These are phyloP conservation scores for Liodrosophila aerea DNA, from an alignment of 2,888 invertebrate species.

Conservation along the genomic window DNA sequence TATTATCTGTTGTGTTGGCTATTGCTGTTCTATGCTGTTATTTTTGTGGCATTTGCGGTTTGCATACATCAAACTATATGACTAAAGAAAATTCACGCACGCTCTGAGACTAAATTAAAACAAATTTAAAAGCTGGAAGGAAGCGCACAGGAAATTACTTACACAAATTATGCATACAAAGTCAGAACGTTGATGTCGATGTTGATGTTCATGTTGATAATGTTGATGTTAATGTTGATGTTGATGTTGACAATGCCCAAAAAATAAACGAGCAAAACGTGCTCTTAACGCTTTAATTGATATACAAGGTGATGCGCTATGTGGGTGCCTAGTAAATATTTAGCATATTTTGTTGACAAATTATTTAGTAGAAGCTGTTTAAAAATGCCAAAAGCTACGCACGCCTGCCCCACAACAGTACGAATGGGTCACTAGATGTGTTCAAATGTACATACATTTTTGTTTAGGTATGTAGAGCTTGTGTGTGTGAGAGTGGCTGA, in stretches of 20 bases:
- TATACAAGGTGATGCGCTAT: constrained; percentile 42
- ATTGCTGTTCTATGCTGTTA: constrained; percentile 30
- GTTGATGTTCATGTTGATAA: constrained; percentile 27
- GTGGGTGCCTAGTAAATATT: constrained; percentile 30
- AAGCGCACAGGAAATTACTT: constrained; percentile 50
- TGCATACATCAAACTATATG: constrained; percentile 23
- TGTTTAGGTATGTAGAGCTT: constrained; percentile 8
- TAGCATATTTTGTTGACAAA: constrained; percentile 50
- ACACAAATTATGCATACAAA: constrained; percentile 23
- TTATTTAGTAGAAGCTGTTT: constrained; percentile 25
- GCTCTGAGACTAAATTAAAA: constrained; percentile 45
- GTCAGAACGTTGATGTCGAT: neutral
- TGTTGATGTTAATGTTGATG: constrained; percentile 14
- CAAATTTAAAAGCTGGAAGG: constrained; percentile 46
- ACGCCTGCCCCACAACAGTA: constrained; percentile 33
- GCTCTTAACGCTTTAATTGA: constrained; percentile 58
- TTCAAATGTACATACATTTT: constrained; percentile 11
- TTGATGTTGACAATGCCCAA: constrained; percentile 35
- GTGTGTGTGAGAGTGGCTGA: constrained; percentile 9
- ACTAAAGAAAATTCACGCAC: constrained; percentile 39
- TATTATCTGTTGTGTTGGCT: constrained; percentile 11
- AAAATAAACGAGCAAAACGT: constrained; percentile 62
- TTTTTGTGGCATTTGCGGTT: constrained; percentile 25
- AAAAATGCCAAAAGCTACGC: constrained; percentile 42
- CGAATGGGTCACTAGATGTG: constrained; percentile 4